These are phyloP conservation scores for Chaitophorus viminalis DNA, from an alignment of 2,888 invertebrate genomes.

Conservation along the genomic window DNA sequence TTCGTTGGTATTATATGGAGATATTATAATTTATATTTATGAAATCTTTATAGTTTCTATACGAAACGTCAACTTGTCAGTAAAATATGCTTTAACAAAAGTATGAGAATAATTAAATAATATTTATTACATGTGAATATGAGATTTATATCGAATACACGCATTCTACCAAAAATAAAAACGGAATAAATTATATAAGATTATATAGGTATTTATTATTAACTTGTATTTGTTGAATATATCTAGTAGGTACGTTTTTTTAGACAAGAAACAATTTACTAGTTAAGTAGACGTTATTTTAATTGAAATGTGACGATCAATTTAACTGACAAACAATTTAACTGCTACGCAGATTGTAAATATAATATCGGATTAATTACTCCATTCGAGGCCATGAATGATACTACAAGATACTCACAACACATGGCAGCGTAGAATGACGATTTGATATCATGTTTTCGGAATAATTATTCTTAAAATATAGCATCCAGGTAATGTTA, in stretches of 20 bases:
- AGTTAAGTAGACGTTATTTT: background rate
- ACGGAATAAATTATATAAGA: background rate
- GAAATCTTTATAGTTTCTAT: background rate
- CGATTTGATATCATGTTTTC: too few species aligned
- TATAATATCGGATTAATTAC: too few species aligned
- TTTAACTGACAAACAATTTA: background rate
- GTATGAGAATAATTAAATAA: background rate
- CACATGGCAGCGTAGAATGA: too few species aligned
- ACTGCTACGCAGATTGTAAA: too few species aligned
- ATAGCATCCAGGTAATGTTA: too few species aligned
- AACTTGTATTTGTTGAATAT: background rate
- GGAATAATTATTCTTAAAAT: too few species aligned
- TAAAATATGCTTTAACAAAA: background rate
- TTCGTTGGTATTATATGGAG: background rate
- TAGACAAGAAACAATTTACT: background rate
- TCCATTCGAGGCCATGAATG: too few species aligned
- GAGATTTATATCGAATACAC: background rate
- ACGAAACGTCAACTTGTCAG: background rate
- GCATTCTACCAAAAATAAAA: background rate
- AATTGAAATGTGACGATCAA: background rate
- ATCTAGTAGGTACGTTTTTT: background rate
- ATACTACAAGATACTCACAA: too few species aligned
- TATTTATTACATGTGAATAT: background rate
- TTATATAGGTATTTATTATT: background rate
- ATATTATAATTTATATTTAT: background rate